These are phyloP conservation scores for Agelastica alni DNA, from an alignment of 2,888 invertebrate genomes.

Conservation along the genomic window DNA sequence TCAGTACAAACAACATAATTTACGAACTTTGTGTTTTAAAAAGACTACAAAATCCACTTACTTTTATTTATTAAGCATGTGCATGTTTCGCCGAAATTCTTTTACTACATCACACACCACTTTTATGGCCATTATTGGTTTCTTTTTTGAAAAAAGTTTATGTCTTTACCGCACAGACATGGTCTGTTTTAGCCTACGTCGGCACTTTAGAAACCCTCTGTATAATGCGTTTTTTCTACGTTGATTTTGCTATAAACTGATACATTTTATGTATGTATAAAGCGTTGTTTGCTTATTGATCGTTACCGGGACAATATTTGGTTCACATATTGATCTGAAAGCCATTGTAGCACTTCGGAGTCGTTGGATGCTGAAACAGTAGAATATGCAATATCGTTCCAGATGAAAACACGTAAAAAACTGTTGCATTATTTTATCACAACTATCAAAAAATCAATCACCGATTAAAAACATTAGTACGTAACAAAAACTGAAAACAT, in stretches of 20 bases:
- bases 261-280: no score
- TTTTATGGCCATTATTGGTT: conserved; percentile 11
- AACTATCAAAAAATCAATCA: no score
- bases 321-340: no score
- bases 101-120: conserved; percentile 10
- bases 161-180: conserved; percentile 1
- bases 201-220: background rate
- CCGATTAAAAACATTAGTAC: no score
- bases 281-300: no score
- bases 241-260: background rate
- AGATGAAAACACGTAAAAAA: no score
- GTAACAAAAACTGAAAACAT: no score
- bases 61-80: conserved; percentile 14
- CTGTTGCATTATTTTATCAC: no score
- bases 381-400: no score
- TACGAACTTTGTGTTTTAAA: background rate
- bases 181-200: background rate
- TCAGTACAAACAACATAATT: conserved; percentile 4
- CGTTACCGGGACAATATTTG: no score
- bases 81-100: conserved; percentile 8
- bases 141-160: conserved; percentile 5
- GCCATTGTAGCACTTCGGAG: no score
- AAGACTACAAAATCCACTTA: conserved; percentile 5
- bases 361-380: no score
- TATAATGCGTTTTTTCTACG: conserved; percentile 5